Percentiles rank a stretch among this genome's conserved stretches.
Evolutionary conservation across 64 coral and sea anemone species (phyloP).

Genomic region (Platygyra sinensis): DNA sequence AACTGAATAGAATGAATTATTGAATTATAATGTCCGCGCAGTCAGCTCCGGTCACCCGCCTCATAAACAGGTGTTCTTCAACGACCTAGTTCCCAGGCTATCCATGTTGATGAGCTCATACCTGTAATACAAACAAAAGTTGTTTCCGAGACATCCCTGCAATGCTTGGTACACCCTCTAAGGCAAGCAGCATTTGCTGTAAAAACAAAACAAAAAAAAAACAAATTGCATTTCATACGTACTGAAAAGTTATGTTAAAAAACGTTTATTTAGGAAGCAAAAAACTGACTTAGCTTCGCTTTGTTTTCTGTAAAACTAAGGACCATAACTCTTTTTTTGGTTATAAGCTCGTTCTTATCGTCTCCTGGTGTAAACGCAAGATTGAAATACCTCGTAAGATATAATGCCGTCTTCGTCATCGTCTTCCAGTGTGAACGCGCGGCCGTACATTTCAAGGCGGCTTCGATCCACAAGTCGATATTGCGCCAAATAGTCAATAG

Average conservation of each 20-base stretch:
- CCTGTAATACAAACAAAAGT: constrained; percentile 78
- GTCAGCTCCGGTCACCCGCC: no score
- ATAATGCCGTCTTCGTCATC: constrained; percentile 79
- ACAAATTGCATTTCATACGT: no score
- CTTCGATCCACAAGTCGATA: constrained; percentile 83
- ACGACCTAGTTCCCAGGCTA: background rate
- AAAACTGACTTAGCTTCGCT: no score
- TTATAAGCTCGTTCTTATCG: background rate
- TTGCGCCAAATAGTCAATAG: constrained; percentile 81
- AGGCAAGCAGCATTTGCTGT: constrained; percentile 83
- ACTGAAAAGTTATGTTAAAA: no score
- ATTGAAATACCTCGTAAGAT: constrained; percentile 60
- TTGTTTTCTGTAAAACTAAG: no score
- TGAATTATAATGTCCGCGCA: no score
- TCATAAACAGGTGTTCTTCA: background rate
- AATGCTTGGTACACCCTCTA: constrained; percentile 80
- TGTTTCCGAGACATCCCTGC: constrained; percentile 85
- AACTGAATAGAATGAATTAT: no score
- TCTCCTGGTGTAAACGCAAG: background rate
- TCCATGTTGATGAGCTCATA: background rate
- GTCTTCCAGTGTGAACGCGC: constrained; percentile 82
- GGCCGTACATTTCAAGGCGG: constrained; percentile 78
- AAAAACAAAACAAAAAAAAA: background rate
- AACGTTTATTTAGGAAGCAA: no score
- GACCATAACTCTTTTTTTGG: no score